Conservation (phyloP, 2,888 invertebrate genomes). For the Ichneumoninae sp. region DNA sequence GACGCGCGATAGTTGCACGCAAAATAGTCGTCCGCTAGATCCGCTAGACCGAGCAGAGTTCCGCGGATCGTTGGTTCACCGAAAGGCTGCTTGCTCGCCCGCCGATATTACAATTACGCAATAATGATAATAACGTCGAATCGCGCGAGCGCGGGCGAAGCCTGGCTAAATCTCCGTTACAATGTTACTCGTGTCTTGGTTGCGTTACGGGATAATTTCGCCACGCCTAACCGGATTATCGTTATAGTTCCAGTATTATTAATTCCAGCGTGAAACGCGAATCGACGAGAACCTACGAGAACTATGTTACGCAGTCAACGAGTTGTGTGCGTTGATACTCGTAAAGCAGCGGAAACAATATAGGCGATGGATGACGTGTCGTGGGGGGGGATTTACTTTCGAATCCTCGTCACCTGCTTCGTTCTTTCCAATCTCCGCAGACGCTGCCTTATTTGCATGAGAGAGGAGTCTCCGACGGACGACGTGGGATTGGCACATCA, state of each 20-base stretch:
- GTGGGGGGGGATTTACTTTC: conserved; percentile 55
- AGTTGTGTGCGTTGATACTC: background rate
- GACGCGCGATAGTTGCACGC: conserved; percentile 15
- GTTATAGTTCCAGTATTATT: background rate
- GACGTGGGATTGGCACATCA: conserved; percentile 65
- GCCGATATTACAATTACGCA: conserved; percentile 1
- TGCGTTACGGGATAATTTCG: background rate
- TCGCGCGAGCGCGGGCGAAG: background rate
- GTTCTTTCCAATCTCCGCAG: conserved; percentile 7
- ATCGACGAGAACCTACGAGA: background rate
- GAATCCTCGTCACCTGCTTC: conserved; percentile 55
- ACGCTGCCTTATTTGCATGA: conserved; percentile 62
- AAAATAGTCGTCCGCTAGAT: background rate
- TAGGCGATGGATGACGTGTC: conserved; percentile 52
- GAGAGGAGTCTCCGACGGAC: conserved; percentile 61
- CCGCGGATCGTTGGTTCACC: conserved; percentile 4
- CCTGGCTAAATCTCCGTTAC: conserved; percentile 6
- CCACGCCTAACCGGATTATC: background rate
- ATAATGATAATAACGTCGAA: conserved; percentile 1
- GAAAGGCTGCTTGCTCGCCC: conserved; percentile 6
- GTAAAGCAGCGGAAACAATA: conserved; percentile 45
- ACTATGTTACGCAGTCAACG: background rate
- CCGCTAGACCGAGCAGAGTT: conserved; percentile 2
- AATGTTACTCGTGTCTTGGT: background rate
- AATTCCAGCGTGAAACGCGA: background rate